Conservation (phyloP, 2,113 vertebrate genomes). For the Plestiodon gilberti region DNA sequence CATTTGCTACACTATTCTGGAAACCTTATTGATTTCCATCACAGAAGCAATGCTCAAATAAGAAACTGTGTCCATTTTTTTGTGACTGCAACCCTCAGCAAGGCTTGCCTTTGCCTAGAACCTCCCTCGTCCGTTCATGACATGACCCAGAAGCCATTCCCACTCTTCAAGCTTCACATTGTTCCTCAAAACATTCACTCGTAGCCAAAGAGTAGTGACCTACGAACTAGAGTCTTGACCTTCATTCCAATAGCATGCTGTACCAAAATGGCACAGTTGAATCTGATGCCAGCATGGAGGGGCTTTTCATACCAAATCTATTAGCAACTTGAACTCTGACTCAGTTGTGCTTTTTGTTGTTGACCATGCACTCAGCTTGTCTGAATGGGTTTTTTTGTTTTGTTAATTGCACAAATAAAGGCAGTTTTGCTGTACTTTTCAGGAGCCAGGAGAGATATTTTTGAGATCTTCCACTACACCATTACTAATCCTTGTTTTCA, state of each 20-base stretch:
- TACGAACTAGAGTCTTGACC: slow-evolving; percentile 33
- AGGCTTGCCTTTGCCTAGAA: neutral
- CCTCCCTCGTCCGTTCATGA: neutral
- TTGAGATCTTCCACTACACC: neutral
- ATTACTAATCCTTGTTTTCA: neutral
- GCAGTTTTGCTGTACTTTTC: slow-evolving; percentile 29
- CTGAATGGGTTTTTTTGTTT: slow-evolving; percentile 8
- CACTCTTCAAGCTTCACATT: neutral
- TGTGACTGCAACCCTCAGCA: neutral
- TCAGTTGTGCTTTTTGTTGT: slow-evolving; percentile 13
- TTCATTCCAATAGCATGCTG: slow-evolving; percentile 18
- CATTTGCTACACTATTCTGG: neutral
- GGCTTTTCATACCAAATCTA: slow-evolving; percentile 14
- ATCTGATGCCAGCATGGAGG: slow-evolving; percentile 34
- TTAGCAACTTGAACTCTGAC: neutral
- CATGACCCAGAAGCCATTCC: neutral
- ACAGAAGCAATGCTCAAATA: neutral
- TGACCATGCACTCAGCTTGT: slow-evolving; percentile 22
- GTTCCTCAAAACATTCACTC: neutral
- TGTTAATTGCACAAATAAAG: slow-evolving; percentile 44
- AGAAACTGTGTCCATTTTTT: neutral
- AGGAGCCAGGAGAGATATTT: neutral
- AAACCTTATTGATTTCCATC: neutral
- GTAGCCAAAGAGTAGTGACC: neutral
- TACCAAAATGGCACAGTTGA: slow-evolving; percentile 21